Base-by-base conservation (phyloP, 1,140 invertebrate species). In the Stenopsyche tienmushanensis region DNA sequence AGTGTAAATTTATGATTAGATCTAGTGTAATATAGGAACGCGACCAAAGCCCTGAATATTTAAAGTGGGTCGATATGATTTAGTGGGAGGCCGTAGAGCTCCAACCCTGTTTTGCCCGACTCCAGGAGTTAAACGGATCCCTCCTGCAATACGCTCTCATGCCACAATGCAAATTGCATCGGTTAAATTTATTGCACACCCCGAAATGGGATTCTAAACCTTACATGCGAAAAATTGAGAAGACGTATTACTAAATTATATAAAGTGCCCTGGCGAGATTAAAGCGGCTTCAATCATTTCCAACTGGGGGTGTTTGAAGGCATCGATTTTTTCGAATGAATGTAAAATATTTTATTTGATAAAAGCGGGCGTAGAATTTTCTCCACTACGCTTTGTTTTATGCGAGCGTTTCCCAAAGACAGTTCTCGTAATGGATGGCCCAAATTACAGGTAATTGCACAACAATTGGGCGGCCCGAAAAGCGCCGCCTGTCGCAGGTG, bases 361-460 rank as follows among this genome's bases (percentile, higher is more conserved):
- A n/a, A n/a, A n/a, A n/a, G n/a, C n/a, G n/a, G n/a, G n/a, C n/a
- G n/a, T n/a, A n/a, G n/a, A n/a, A n/a, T n/a, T n/a, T n/a, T n/a
- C n/a, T n/a, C n/a, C n/a, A n/a, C n/a, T 7, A 34, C 29, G 29
- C 13, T 7, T 7, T 13, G 13, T 13, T 29, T 24, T 23, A 47
- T 29, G 29, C 41, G 3, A 45, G 42, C 25, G n/a, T 29, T 39
- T 15, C 25, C 29, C 50, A 54, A 66, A 15, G 65, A 53, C 65
- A 44, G 47, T 50, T 23, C 57, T 9, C 29, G 65, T 66, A 66
- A 66, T 66, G 49, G 49, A 66, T 66, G 65, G 65, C 41, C 34
- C 65, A 66, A 66, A 66, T 66, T 66, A 66, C 65, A 66, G 65
- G 65, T 66, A 66, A 66, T 66, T 66, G 65, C 65, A 24, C 45